Percentiles rank a stretch among this genome's conserved stretches.
Evolutionary conservation across 2,113 vertebrate genomes (phyloP).

Genomic region (Oplegnathus fasciatus): DNA sequence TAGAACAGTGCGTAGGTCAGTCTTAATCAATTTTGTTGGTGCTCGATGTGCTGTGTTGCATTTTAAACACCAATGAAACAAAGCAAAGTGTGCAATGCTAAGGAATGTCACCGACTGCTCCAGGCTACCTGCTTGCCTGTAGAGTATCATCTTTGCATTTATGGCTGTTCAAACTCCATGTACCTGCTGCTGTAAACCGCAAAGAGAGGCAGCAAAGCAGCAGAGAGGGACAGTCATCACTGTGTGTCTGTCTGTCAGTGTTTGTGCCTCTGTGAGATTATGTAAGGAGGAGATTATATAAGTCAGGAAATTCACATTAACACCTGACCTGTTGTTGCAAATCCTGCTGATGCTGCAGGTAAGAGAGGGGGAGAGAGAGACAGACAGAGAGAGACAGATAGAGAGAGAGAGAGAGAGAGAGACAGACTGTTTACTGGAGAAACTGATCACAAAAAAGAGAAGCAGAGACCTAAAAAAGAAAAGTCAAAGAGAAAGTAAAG

Average conservation of each 20-base stretch:
- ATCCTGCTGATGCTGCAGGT: constrained; percentile 60
- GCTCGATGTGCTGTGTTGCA: neutral
- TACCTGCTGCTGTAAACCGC: constrained; percentile 29
- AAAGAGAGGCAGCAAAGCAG: constrained; percentile 33
- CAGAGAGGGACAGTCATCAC: constrained; percentile 22
- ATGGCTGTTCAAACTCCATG: neutral
- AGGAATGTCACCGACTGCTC: constrained; percentile 4
- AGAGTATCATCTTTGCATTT: neutral
- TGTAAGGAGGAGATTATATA: constrained; percentile 55
- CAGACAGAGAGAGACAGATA: neutral
- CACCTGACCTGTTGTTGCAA: constrained; percentile 57
- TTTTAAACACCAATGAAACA: neutral
- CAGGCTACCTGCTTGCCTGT: neutral
- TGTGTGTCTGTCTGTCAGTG: constrained; percentile 37
- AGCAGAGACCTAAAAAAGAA: neutral
- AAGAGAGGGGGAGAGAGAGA: neutral
- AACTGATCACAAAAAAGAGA: neutral
- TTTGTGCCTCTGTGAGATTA: constrained; percentile 51
- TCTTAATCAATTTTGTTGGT: neutral
- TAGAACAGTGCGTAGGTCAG: neutral
- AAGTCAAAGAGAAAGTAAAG: no score
- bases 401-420: neutral
- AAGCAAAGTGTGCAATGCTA: neutral
- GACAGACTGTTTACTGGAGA: neutral
- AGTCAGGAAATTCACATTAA: constrained; percentile 61